phyloP scores from a whole-genome alignment of 64 coral and sea anemone genomes.

The Porites australiensis region DNA sequence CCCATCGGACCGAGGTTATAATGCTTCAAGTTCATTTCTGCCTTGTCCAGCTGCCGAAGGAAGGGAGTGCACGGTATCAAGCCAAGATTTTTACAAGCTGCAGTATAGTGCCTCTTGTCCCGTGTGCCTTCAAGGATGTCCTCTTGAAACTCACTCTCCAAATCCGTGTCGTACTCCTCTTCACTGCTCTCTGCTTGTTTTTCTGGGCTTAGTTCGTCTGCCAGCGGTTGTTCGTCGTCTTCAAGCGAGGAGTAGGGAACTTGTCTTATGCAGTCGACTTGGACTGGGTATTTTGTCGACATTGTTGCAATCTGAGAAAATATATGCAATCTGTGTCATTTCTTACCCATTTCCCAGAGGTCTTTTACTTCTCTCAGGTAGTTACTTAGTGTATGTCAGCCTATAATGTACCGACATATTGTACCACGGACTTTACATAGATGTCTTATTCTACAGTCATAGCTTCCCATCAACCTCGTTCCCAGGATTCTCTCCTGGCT shows the following conservation, averaged over 20 bases:
- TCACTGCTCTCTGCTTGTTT: conserved; percentile 46
- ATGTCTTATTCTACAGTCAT: too few species aligned
- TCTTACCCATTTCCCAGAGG: too few species aligned
- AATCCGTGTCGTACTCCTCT: conserved; percentile 92
- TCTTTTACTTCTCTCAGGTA: too few species aligned
- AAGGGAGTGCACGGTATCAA: conserved; percentile 88
- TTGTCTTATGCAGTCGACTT: conserved; percentile 78
- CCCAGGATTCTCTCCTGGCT: too few species aligned
- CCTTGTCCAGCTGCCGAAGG: conserved; percentile 71
- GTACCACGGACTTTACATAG: too few species aligned
- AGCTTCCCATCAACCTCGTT: too few species aligned
- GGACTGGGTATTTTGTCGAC: conserved; percentile 44
- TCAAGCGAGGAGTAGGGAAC: conserved; percentile 41
- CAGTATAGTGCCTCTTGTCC: conserved; percentile 73
- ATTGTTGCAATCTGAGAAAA: background rate
- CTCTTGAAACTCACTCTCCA: conserved; percentile 67
- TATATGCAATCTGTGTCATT: too few species aligned
- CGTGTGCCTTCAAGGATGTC: conserved; percentile 20
- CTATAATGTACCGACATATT: too few species aligned
- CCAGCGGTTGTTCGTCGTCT: background rate
- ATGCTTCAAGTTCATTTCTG: conserved; percentile 86
- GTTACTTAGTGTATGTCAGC: too few species aligned
- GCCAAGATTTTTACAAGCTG: conserved; percentile 74
- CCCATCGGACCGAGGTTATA: conserved; percentile 86
- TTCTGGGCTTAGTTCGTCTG: conserved; percentile 31